These are phyloP conservation scores for Phataginus tetradactyla DNA, from an alignment of 2,797 vertebrate species.

Conservation along the genomic window DNA sequence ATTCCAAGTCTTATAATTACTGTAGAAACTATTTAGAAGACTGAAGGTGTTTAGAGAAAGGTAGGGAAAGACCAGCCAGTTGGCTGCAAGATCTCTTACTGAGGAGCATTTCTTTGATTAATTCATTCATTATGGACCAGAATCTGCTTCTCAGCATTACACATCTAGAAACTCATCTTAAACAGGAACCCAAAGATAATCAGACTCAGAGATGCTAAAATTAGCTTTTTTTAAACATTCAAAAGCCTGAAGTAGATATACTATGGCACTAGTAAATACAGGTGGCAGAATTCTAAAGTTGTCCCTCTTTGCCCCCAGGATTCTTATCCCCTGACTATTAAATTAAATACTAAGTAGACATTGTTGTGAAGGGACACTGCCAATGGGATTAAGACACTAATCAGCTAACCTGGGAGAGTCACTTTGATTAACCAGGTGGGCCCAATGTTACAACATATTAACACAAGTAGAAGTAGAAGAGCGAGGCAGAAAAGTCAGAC, in stretches of 20 bases:
- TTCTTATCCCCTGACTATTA: neutral
- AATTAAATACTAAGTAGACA: slow-evolving; percentile 19
- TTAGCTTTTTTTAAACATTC: slow-evolving; percentile 28
- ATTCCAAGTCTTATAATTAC: slow-evolving; percentile 32
- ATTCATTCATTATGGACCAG: neutral
- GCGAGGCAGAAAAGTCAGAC: neutral
- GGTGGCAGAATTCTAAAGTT: slow-evolving; percentile 13
- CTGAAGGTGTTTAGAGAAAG: neutral
- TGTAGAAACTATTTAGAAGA: slow-evolving; percentile 33
- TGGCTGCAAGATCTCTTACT: slow-evolving; percentile 9
- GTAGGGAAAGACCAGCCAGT: neutral
- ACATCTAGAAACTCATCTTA: slow-evolving; percentile 14
- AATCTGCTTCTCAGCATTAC: neutral
- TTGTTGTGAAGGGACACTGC: neutral
- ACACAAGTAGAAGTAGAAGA: neutral
- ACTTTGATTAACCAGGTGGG: neutral
- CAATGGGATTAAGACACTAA: slow-evolving; percentile 17
- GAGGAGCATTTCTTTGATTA: slow-evolving; percentile 19
- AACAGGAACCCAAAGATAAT: neutral
- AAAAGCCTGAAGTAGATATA: neutral
- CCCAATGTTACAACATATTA: neutral
- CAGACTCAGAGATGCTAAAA: slow-evolving; percentile 1
- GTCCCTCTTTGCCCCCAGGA: neutral
- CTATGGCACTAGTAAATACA: neutral
- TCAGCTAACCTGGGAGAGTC: neutral